phyloP scores from a whole-genome alignment of 2,113 vertebrate genomes.

The Semnornis frantzii region DNA sequence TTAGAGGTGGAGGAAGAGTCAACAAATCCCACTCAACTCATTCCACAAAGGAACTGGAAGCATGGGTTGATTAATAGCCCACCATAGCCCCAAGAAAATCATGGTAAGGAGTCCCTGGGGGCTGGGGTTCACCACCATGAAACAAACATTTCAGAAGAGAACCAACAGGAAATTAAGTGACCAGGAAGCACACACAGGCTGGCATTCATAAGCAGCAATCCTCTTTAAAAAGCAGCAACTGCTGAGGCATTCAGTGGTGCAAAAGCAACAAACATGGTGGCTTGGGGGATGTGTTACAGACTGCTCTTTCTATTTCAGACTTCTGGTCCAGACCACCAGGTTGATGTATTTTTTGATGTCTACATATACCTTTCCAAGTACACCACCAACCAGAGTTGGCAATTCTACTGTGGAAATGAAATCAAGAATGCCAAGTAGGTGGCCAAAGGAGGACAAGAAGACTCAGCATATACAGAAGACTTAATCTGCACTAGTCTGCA shows the following conservation, averaged over 20 bases:
- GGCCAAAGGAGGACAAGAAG: background rate
- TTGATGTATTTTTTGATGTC: background rate
- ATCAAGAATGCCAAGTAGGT: background rate
- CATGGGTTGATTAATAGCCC: background rate
- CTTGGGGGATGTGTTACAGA: background rate
- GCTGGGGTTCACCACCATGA: background rate
- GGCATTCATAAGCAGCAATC: background rate
- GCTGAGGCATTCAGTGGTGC: background rate
- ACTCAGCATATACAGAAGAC: background rate
- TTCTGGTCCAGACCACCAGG: background rate
- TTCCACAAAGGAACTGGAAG: background rate
- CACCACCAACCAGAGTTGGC: background rate
- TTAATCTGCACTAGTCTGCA: background rate
- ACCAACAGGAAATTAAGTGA: background rate
- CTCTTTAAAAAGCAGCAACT: background rate
- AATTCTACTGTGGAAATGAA: background rate
- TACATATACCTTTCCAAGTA: background rate
- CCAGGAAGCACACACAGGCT: background rate
- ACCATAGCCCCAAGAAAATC: accelerated
- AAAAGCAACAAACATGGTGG: background rate
- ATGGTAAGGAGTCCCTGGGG: background rate
- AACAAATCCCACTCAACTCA: background rate
- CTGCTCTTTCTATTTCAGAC: background rate
- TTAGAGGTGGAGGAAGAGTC: background rate
- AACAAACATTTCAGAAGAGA: background rate